These are phyloP conservation scores for Rambutsinella grinnellia DNA, from an alignment of 2,888 invertebrate genomes.

Conservation along the genomic window DNA sequence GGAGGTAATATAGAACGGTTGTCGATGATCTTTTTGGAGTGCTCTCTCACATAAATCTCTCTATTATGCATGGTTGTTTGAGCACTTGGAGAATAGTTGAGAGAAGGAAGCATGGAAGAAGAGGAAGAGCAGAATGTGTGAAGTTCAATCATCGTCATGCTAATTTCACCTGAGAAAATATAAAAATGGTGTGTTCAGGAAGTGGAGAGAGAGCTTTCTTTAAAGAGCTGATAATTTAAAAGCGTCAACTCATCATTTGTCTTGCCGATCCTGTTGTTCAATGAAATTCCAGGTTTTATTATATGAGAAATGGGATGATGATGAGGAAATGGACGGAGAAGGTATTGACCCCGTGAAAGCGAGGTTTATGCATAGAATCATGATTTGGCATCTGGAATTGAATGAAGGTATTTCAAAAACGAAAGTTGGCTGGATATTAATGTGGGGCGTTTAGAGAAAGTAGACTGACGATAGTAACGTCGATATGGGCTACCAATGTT, in stretches of 20 bases:
- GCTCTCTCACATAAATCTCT: not conserved
- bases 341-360: too few relatives aligned
- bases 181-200: conserved; percentile 37
- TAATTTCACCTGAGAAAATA: conserved; percentile 41
- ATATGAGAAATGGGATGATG: conserved; percentile 2
- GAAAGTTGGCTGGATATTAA: too few relatives aligned
- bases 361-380: too few relatives aligned
- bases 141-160: conserved; percentile 55
- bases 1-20: not conserved
- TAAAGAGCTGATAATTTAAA: not conserved
- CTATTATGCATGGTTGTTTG: not conserved
- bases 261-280: not conserved
- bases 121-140: conserved; percentile 8
- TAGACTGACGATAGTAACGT: too few relatives aligned
- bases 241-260: not conserved
- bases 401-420: too few relatives aligned
- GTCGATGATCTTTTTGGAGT: not conserved
- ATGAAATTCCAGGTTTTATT: conserved; percentile 33
- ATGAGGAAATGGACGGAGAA: too few relatives aligned
- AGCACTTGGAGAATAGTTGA: not conserved
- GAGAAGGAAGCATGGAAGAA: not conserved
- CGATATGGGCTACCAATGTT: too few relatives aligned
- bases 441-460: too few relatives aligned
- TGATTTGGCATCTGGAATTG: too few relatives aligned
- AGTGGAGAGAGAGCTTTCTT: conserved; percentile 10